Base-by-base conservation (phyloP, 2,113 vertebrate species). In the Columba livia region DNA sequence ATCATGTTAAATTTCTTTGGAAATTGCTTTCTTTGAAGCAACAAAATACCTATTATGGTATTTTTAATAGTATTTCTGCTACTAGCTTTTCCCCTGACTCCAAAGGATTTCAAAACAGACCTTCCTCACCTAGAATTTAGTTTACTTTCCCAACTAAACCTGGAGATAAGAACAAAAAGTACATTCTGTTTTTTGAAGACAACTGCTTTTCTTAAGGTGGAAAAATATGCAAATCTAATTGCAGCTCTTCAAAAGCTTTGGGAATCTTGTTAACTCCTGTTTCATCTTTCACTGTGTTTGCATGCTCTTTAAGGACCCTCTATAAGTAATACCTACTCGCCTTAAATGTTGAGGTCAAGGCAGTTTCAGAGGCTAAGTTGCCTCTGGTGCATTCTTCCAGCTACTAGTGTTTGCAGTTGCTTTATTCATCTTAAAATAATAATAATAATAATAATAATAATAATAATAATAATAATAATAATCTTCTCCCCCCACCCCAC, bases 21-120 rank as follows among this genome's bases (percentile, higher is more conserved):
- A 79, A 90, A 85, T 80, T 90, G 26, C 29, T 62, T 95, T 77
- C 50, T 85, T 89, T 72, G 57, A 93, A 83, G 67, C 40, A 91
- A 78, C 18, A 16, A 85, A 64, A 15, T 91, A 62, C 47, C 54
- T 77, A 23, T 94, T 61, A 65, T 24, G 8, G 19, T 80, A 14
- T 78, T 75, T 69, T 56, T 3, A 5, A 89, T 16, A 5, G 5
- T 71, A 48, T 93, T 92, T 90, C 36, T 88, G 36, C 71, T 60
- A 64, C 54, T 48, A 67, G 85, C 47, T 90, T 53, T 91, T 90
- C 47, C 15, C 57, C 23, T 47, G 38, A 32, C 26, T 85, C 64
- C 26, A 40, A 70, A 88, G 15, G 11, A 29, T 81, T 89, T 92
- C 79, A 83, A 85, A 94, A 60, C 36, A 84, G 75, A 79, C n/a